Evolutionary conservation across 2,113 vertebrate genomes (phyloP).

Genomic region (Oncorhynchus keta): DNA sequence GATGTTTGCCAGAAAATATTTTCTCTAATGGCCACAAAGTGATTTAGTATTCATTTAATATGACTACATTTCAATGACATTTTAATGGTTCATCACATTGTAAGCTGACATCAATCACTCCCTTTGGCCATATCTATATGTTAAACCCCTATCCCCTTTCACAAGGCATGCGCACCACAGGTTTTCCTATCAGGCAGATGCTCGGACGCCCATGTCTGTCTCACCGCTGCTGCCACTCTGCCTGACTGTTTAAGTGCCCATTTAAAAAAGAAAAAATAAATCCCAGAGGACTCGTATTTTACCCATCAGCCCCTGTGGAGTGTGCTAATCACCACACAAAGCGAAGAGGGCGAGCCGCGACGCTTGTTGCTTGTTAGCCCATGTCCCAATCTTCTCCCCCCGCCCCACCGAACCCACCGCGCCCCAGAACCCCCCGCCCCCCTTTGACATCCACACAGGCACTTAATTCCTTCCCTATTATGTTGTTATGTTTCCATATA

Average conservation of each 20-base stretch:
- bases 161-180: constrained; percentile 20
- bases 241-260: constrained; percentile 66
- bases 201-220: constrained; percentile 19
- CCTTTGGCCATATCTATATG: constrained; percentile 26
- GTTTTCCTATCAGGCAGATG: constrained; percentile 16
- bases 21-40: neutral
- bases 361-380: constrained; percentile 60
- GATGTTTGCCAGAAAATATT: neutral
- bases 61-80: neutral
- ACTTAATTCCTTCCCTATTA: constrained; percentile 74
- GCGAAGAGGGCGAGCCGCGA: constrained; percentile 45
- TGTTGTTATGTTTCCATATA: constrained; percentile 75
- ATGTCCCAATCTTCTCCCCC: constrained; percentile 57
- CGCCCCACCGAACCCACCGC: neutral
- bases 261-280: constrained; percentile 50
- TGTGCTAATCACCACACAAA: constrained; percentile 69
- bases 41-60: neutral
- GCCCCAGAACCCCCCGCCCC: constrained; percentile 19
- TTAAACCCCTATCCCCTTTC: constrained; percentile 33
- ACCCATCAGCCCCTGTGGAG: constrained; percentile 63
- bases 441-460: constrained; percentile 68
- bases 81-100: neutral
- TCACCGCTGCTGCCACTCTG: constrained; percentile 35
- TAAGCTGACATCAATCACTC: constrained; percentile 16
- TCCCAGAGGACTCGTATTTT: constrained; percentile 71